Base-by-base conservation (phyloP, 1,140 invertebrate species). In the Dufourea novaeangliae region DNA sequence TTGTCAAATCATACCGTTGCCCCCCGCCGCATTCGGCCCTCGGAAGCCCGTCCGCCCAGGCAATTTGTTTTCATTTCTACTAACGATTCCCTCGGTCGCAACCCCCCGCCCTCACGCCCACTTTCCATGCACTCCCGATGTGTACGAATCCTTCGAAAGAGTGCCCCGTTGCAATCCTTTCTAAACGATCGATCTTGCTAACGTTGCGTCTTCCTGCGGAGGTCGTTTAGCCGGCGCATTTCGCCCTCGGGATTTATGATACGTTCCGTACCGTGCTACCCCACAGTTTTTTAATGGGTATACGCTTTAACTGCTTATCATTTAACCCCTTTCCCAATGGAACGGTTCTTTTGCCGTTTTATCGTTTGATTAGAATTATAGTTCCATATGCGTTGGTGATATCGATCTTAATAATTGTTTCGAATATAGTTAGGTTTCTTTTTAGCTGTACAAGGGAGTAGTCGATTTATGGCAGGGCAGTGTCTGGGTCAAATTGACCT, bases 1-100 rank as follows among this genome's bases (percentile, higher is more conserved):
- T 87, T 83, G 78, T 83, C 77, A 83, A 78, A 85, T 83, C 80
- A 56, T 52, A 71, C 61, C 75, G 78, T 70, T 54, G 34, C 61
- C 22, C 44, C 29, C 46, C 29, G 54, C 69, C 50, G n/a, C n/a
- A n/a, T 78, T 79, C 70, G 59, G 14, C 77, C 56, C 67, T 78
- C 72, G 61, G 73, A 78, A 66, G 14, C 72, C n/a, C 44, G 29
- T 68, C 81, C 79, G 52, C 64, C 79, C 71, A 32, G 61, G 85
- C 89, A 88, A 89, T 89, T 88, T 88, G 80, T 89, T 90, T 89
- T 87, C 85, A 90, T 89, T 88, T 88, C 84, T 88, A 57, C 66
- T 83, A 83, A 89, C 88, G 82, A 89, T 83, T 87, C 82, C 50
- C 41, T 76, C 71, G 39, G 61, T 50, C 66, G 17, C 61, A 59